These are phyloP conservation scores for Macquaria australasica DNA, from an alignment of 2,113 vertebrate genomes.

Conservation along the genomic window DNA sequence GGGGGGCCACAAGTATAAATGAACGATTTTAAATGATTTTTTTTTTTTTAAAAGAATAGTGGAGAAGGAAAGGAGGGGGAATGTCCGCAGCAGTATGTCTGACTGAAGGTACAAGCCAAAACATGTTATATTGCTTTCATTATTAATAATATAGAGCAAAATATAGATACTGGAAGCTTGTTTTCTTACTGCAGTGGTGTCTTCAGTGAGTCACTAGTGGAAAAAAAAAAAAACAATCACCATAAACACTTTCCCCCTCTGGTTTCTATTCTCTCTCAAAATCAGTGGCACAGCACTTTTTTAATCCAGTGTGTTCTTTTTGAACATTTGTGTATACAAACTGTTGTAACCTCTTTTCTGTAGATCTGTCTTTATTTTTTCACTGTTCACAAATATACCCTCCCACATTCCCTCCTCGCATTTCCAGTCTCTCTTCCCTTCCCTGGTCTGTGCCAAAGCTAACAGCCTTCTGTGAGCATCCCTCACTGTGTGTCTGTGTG, in stretches of 20 bases:
- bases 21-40: constrained; percentile 45
- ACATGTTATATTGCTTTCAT: constrained; percentile 33
- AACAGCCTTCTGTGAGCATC: constrained; percentile 61
- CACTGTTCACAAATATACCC: constrained; percentile 57
- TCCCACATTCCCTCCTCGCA: constrained; percentile 59
- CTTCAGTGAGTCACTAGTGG: constrained; percentile 12
- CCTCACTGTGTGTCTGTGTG: constrained; percentile 35
- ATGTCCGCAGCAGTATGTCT: constrained; percentile 18
- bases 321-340: constrained; percentile 25
- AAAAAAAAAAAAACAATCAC: constrained; percentile 32
- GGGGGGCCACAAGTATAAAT: constrained; percentile 62
- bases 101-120: constrained; percentile 37
- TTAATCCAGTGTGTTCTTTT: constrained; percentile 17
- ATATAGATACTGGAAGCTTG: constrained; percentile 1
- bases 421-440: constrained; percentile 54
- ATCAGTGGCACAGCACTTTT: constrained; percentile 6
- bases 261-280: constrained; percentile 20
- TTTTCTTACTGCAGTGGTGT: constrained; percentile 32
- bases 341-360: constrained; percentile 49
- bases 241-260: constrained; percentile 9
- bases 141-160: constrained; percentile 2
- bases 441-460: constrained; percentile 60
- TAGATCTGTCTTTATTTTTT: constrained; percentile 44
- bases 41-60: constrained; percentile 34
- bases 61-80: constrained; percentile 34